phyloP scores from a whole-genome alignment of 2,888 invertebrate species.

The Sceliomorpha sp. region DNA sequence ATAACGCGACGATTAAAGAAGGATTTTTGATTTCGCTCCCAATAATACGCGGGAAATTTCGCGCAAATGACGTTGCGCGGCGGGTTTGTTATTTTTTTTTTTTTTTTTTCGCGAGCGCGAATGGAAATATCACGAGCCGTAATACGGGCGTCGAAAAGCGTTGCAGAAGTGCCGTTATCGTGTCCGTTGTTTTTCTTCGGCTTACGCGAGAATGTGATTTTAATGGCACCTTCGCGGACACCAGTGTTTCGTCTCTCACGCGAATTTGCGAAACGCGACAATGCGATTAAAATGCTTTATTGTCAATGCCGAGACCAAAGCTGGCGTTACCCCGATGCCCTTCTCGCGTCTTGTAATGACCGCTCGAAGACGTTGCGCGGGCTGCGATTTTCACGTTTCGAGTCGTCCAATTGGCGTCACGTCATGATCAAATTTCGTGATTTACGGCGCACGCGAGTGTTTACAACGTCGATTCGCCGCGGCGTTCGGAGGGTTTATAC shows the following conservation, averaged over 20 bases:
- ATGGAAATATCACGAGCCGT: no score
- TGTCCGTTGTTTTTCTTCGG: slow-evolving; percentile 19
- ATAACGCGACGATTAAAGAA: no score
- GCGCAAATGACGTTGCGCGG: no score
- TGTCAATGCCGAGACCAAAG: slow-evolving; percentile 53
- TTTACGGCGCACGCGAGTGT: slow-evolving; percentile 72
- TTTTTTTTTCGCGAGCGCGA: no score
- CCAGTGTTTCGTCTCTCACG: slow-evolving; percentile 23
- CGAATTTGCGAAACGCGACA: slow-evolving; percentile 63
- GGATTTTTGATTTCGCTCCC: no score
- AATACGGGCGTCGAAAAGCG: no score
- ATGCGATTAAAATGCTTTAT: slow-evolving; percentile 67
- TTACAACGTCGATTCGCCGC: no score
- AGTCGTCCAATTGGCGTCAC: slow-evolving; percentile 62
- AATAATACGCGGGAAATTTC: no score
- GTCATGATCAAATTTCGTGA: slow-evolving; percentile 73
- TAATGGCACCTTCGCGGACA: slow-evolving; percentile 28
- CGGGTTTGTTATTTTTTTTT: no score
- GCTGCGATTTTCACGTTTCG: slow-evolving; percentile 68
- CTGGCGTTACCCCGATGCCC: slow-evolving; percentile 63
- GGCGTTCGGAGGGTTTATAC: no score
- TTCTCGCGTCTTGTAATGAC: slow-evolving; percentile 58
- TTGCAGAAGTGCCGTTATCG: slow-evolving; percentile 24
- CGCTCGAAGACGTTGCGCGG: slow-evolving; percentile 64
- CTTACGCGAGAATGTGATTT: slow-evolving; percentile 33